Conservation (phyloP, 2,888 invertebrate genomes). For the Drosophila peninsularis region DNA sequence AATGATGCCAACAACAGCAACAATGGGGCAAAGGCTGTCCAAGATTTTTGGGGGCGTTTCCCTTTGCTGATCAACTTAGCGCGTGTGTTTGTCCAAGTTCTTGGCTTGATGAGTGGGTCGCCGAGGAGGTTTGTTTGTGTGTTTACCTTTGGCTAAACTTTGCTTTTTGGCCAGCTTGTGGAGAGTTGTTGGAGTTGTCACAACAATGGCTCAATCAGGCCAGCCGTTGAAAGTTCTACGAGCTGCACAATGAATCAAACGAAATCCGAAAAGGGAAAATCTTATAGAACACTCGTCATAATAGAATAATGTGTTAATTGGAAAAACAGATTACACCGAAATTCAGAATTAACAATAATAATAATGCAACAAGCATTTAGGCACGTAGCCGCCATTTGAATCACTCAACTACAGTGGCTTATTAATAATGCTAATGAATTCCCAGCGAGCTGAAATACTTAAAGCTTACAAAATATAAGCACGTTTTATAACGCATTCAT, state of each 20-base stretch:
- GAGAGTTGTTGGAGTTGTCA: constrained; percentile 36
- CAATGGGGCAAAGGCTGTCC: not conserved
- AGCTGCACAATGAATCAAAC: constrained; percentile 8
- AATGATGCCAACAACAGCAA: constrained; percentile 28
- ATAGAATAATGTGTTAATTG: constrained; percentile 11
- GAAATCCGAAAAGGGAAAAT: not conserved
- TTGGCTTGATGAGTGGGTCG: constrained; percentile 19
- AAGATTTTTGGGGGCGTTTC: not conserved
- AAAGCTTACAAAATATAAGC: constrained; percentile 15
- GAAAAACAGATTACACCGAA: constrained; percentile 6
- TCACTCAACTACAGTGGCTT: constrained; percentile 13
- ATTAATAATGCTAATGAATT: constrained; percentile 27
- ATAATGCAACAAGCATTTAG: constrained; percentile 10
- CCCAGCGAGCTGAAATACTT: not conserved
- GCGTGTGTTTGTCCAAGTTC: constrained; percentile 52
- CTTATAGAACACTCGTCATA: constrained; percentile 5
- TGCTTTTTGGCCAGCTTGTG: constrained; percentile 33
- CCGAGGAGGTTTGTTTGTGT: constrained; percentile 17
- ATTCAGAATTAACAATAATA: constrained; percentile 12
- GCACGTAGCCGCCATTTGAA: constrained; percentile 40
- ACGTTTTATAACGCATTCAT: constrained; percentile 32
- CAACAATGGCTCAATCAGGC: constrained; percentile 51
- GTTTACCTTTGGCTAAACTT: constrained; percentile 52
- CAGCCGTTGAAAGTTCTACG: constrained; percentile 12
- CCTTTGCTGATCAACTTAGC: constrained; percentile 53